phyloP scores from a whole-genome alignment of 2,113 vertebrate species.

The Dascyllus trimaculatus region DNA sequence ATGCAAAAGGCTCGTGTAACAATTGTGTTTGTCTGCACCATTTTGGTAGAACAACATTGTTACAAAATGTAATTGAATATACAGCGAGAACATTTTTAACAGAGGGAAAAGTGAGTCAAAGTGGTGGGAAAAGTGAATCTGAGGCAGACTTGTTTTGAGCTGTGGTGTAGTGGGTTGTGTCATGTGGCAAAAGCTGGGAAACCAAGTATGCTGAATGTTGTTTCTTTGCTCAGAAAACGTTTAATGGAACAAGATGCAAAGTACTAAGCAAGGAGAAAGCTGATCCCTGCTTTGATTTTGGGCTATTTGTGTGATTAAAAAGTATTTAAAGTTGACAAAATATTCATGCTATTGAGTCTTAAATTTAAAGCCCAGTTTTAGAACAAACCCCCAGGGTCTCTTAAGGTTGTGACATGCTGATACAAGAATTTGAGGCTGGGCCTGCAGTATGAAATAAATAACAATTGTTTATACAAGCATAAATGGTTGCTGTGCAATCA shows the following conservation, averaged over 20 bases:
- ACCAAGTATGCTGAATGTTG: not conserved
- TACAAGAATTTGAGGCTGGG: conserved; percentile 22
- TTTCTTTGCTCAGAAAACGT: not conserved
- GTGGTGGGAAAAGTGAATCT: not conserved
- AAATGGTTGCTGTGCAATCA: conserved; percentile 7
- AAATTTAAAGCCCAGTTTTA: conserved; percentile 3
- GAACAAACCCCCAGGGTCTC: conserved; percentile 12
- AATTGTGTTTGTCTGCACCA: too few relatives aligned
- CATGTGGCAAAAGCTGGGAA: not conserved
- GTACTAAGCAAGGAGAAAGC: conserved; percentile 2
- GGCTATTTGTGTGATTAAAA: conserved; percentile 1
- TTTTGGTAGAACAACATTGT: too few relatives aligned
- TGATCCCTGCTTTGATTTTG: not conserved
- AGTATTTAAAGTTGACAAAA: conserved; percentile 24
- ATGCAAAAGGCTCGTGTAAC: too few relatives aligned
- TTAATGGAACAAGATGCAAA: conserved; percentile 7
- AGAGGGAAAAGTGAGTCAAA: not conserved
- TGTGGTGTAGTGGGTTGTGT: not conserved
- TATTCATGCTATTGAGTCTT: not conserved
- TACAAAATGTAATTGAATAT: not conserved
- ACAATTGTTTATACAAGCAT: conserved; percentile 27
- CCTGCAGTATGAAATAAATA: conserved; percentile 34
- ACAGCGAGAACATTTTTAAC: not conserved
- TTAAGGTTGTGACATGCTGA: conserved; percentile 18
- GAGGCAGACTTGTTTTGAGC: not conserved